Conservation (phyloP, 2,113 vertebrate species). For the Actenoides hombroni region DNA sequence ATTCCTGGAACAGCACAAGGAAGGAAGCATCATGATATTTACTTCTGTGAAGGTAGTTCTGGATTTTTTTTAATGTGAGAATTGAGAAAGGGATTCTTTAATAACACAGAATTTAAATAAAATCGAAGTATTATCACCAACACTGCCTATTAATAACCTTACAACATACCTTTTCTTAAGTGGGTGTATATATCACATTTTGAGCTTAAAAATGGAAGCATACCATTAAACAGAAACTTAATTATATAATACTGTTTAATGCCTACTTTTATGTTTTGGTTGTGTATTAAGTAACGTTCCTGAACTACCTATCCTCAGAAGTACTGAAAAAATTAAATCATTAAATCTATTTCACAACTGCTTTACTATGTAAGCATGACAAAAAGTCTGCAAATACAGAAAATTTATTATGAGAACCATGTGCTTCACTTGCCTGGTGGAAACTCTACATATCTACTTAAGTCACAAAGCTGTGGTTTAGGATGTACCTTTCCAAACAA, state of each 20-base stretch:
- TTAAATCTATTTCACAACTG: not conserved
- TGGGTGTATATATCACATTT: not conserved
- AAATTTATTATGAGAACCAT: not conserved
- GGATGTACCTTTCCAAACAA: not conserved
- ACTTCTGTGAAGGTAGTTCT: not conserved
- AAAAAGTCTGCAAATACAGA: not conserved
- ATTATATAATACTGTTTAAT: not conserved
- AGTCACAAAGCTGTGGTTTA: not conserved
- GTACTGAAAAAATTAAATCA: not conserved
- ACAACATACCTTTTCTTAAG: not conserved
- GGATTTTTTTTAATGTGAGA: not conserved
- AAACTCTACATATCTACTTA: not conserved
- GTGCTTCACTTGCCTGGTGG: not conserved
- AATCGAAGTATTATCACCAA: not conserved
- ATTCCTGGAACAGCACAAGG: not conserved
- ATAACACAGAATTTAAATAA: not conserved
- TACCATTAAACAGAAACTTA: conserved; percentile 9
- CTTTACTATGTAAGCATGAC: not conserved
- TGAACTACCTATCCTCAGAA: not conserved
- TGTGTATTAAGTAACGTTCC: not conserved
- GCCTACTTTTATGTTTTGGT: not conserved
- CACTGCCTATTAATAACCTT: not conserved
- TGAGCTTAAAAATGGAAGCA: not conserved
- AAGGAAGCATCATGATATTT: not conserved
- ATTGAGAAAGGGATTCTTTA: not conserved